Base-by-base conservation (phyloP, 2,113 vertebrate species). In the Solea solea region DNA sequence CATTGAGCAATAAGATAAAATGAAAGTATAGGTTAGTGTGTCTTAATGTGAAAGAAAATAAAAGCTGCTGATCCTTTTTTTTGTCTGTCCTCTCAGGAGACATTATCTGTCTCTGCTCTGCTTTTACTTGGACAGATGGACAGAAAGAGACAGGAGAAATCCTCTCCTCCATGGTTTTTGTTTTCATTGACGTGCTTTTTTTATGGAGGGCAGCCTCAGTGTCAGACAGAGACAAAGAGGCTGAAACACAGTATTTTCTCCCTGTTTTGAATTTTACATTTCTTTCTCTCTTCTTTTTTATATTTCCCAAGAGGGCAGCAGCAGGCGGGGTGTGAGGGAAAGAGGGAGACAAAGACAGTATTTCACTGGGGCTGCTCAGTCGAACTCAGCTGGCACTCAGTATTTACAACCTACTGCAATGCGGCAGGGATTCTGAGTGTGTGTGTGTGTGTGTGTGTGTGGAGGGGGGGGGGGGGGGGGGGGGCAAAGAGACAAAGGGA, bases 341-440 rank as follows among this genome's bases (percentile, higher is more conserved):
- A 88, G 67, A 76, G 55, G 25, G 69, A 85, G 75, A 92, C 90
- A 92, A 90, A 92, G 91, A 90, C 87, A 88, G 82, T 90, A 90
- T 91, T 90, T 90, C 87, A 91, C 76, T 73, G 82, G 46, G 57
- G 74, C 76, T 80, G 87, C 76, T 87, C 89, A 64, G 63, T 74
- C 56, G 72, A 74, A 79, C 90, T 90, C 86, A 82, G 85, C 80
- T 89, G 89, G 72, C 90, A 82, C 70, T 67, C 70, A 87, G 51
- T 87, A 91, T 92, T 92, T 92, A 92, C 91, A 92, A 74, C 91
- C 90, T 77, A 86, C 91, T 89, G 91, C 91, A 92, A 91, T 92
- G 91, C 91, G 90, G 91, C 87, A 92, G 64, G 56, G 69, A 68
- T 56, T 81, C 8, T 58, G n/a, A 71, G 63, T 59, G 62, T 78